Conservation (phyloP, 2,113 vertebrate species). For the Colinus virginianus region DNA sequence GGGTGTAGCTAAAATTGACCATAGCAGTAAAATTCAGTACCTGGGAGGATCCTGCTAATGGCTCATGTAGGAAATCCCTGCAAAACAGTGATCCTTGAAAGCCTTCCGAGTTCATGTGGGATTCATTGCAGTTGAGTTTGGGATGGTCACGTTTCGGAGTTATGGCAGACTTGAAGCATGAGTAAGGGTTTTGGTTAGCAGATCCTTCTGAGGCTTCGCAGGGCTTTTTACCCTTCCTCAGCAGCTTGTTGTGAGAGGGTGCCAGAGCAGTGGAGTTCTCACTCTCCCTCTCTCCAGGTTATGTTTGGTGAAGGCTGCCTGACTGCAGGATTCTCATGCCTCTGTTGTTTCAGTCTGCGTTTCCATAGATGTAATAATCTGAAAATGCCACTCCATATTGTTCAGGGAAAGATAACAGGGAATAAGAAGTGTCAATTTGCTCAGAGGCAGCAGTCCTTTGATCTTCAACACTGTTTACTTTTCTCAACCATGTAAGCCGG, state of each 20-base stretch:
- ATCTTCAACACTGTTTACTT: neutral
- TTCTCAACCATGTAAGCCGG: neutral
- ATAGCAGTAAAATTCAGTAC: neutral
- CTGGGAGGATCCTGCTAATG: neutral
- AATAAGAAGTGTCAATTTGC: neutral
- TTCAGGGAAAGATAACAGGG: neutral
- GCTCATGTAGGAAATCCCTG: neutral
- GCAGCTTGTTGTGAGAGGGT: neutral
- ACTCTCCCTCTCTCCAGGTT: neutral
- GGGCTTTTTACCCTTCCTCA: neutral
- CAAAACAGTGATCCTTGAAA: neutral
- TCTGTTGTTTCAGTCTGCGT: neutral
- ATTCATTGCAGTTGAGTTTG: neutral
- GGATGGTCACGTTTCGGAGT: neutral
- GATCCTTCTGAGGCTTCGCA: neutral
- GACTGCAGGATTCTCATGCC: neutral
- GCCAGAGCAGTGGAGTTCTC: neutral
- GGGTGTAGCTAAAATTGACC: accelerated
- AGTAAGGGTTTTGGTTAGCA: neutral
- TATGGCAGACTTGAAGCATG: neutral
- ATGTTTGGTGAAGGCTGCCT: neutral
- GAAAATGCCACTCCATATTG: neutral
- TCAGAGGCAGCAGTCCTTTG: neutral
- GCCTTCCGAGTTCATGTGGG: neutral
- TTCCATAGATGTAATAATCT: neutral